Evolutionary conservation across 2,888 invertebrate species (phyloP).

Genomic region (Polymixis lichenea): DNA sequence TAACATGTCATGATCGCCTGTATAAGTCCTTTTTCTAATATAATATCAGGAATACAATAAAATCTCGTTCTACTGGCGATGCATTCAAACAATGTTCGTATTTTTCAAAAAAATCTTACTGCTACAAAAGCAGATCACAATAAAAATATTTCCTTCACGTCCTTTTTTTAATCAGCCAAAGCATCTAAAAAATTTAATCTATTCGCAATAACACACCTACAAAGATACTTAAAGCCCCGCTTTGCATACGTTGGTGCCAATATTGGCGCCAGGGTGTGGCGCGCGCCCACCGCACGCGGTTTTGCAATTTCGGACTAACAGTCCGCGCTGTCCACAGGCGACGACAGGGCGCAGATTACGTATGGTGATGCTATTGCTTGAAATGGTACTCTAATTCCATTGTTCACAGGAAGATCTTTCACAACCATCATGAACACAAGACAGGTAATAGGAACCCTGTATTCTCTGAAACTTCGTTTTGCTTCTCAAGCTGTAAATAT

Average conservation of each 20-base stretch:
- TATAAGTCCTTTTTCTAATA: too few relatives aligned
- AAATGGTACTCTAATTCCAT: neutral
- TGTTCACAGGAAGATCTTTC: neutral
- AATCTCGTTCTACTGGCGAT: neutral
- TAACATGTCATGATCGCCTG: neutral
- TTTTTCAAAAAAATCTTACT: neutral
- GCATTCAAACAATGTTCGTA: too few relatives aligned
- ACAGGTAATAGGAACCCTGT: neutral
- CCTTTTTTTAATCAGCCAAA: neutral
- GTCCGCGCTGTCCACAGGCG: slow-evolving; percentile 87
- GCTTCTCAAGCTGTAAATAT: neutral
- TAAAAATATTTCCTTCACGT: neutral
- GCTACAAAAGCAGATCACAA: neutral
- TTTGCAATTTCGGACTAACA: slow-evolving; percentile 87
- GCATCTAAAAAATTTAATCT: slow-evolving; percentile 13
- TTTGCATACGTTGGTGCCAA: slow-evolving; percentile 69
- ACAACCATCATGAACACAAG: too few relatives aligned
- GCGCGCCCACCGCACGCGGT: slow-evolving; percentile 82
- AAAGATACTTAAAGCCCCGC: slow-evolving; percentile 46
- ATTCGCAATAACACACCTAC: slow-evolving; percentile 24
- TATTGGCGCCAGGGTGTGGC: slow-evolving; percentile 79
- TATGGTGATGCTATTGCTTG: slow-evolving; percentile 55
- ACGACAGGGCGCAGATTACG: slow-evolving; percentile 76
- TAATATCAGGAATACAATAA: neutral
- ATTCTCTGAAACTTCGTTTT: neutral